These are phyloP conservation scores for Helleia helle DNA, from an alignment of 2,888 invertebrate species.

Conservation along the genomic window DNA sequence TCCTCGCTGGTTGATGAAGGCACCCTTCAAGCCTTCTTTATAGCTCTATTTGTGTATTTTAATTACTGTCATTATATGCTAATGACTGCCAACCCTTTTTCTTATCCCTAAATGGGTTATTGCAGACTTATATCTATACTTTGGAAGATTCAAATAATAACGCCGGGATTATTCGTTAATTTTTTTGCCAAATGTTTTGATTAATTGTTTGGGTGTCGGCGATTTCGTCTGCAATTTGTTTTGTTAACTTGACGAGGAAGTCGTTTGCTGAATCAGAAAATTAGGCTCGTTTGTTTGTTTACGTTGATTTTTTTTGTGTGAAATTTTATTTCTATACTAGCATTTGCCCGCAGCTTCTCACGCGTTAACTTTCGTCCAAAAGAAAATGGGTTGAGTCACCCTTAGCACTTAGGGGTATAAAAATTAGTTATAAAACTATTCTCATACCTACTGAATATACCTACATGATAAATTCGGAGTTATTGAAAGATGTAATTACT, in stretches of 20 bases:
- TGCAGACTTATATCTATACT: constrained; percentile 67
- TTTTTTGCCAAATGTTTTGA: constrained; percentile 60
- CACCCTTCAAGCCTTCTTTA: constrained; percentile 75
- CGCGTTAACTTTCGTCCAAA: too few species aligned
- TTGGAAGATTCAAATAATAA: constrained; percentile 63
- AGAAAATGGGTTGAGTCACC: too few species aligned
- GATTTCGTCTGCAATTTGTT: constrained; percentile 60
- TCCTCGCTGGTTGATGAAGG: constrained; percentile 69
- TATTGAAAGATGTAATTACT: too few species aligned
- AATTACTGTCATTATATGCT: constrained; percentile 81
- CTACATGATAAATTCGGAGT: too few species aligned
- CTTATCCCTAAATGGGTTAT: constrained; percentile 74
- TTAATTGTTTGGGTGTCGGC: constrained; percentile 56
- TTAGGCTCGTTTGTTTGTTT: constrained; percentile 37
- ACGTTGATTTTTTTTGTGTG: too few species aligned
- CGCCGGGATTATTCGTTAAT: constrained; percentile 45
- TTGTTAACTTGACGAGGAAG: constrained; percentile 63
- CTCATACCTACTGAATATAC: too few species aligned
- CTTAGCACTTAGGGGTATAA: too few species aligned
- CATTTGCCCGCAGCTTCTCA: too few species aligned
- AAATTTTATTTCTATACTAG: too few species aligned
- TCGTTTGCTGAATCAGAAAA: constrained; percentile 52
- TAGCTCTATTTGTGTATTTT: constrained; percentile 82
- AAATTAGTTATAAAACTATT: too few species aligned
- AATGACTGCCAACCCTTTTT: constrained; percentile 75